These are phyloP conservation scores for Pseudocheirus occidentalis DNA, from an alignment of 2,797 vertebrate species.

Conservation along the genomic window DNA sequence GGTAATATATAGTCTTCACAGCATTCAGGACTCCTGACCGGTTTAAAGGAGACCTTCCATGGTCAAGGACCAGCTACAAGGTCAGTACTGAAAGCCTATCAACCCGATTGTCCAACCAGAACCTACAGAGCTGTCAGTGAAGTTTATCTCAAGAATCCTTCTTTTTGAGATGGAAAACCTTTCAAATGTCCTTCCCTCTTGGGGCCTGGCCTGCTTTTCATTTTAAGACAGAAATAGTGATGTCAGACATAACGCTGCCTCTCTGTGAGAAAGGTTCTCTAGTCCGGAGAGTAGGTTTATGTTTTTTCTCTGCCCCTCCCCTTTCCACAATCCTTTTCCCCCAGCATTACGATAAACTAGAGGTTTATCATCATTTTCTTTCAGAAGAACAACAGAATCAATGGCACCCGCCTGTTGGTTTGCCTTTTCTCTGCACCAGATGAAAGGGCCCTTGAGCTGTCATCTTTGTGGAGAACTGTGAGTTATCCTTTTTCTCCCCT, in stretches of 20 bases:
- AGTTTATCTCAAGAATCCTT: neutral
- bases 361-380: neutral
- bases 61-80: neutral
- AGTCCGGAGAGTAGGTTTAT: neutral
- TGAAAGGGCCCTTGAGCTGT: neutral
- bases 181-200: constrained; percentile 1
- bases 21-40: neutral
- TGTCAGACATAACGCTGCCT: neutral
- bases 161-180: neutral
- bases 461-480: neutral
- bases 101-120: neutral
- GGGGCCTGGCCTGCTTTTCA: neutral
- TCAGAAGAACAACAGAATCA: neutral
- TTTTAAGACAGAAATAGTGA: neutral
- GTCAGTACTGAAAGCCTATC: neutral
- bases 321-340: neutral
- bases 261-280: neutral
- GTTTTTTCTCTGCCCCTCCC: neutral
- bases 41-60: neutral
- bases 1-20: neutral
- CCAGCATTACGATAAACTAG: neutral
- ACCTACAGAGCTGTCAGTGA: neutral
- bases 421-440: neutral
- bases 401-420: accelerated
- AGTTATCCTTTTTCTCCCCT: neutral